These are phyloP conservation scores for Phrynosoma platyrhinos DNA, from an alignment of 2,113 vertebrate species.

Conservation along the genomic window DNA sequence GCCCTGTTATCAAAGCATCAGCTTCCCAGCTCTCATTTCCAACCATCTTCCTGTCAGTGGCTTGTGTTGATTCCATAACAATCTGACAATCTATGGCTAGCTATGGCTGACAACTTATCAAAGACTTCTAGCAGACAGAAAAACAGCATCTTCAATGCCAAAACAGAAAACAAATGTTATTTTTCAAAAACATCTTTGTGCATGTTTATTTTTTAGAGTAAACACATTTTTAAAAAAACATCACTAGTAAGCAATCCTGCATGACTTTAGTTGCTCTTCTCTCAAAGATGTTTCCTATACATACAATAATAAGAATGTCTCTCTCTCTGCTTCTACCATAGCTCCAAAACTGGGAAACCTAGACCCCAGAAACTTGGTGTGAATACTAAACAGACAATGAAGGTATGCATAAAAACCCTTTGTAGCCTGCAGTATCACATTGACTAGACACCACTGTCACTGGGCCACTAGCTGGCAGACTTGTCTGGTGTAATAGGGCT, in stretches of 20 bases:
- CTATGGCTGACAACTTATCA: constrained; percentile 28
- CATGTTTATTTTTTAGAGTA: constrained; percentile 7
- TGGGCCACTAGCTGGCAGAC: no score
- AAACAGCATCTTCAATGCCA: constrained; percentile 31
- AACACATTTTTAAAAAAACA: constrained; percentile 16
- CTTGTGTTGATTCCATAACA: constrained; percentile 41
- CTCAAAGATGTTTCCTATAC: background rate
- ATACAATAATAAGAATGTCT: no score
- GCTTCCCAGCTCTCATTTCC: constrained; percentile 53
- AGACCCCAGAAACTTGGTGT: no score
- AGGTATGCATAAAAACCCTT: no score
- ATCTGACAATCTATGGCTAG: background rate
- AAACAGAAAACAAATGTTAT: background rate
- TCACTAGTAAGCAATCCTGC: background rate
- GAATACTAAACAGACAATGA: no score
- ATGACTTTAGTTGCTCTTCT: background rate
- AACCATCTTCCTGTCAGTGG: constrained; percentile 24
- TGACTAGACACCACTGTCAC: no score
- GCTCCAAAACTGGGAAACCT: no score
- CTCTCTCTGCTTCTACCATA: no score
- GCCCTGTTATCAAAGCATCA: constrained; percentile 59
- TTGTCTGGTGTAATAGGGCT: no score
- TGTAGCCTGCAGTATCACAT: no score
- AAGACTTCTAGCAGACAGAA: constrained; percentile 1
- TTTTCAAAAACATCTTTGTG: background rate